Evolutionary conservation across 2,888 invertebrate genomes (phyloP).

Genomic region (Boloria euphrosyne): DNA sequence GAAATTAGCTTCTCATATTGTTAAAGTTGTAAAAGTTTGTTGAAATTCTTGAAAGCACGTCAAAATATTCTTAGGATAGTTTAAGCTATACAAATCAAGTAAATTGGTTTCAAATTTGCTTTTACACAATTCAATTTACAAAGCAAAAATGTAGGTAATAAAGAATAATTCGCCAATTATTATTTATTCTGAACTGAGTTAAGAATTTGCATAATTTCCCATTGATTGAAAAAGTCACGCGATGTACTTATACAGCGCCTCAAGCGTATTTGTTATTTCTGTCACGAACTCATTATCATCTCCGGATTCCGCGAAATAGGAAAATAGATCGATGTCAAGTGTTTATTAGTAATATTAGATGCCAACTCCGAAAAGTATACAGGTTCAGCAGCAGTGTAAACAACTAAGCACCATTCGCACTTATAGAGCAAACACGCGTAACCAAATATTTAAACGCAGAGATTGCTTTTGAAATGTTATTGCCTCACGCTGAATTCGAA

Average conservation of each 20-base stretch:
- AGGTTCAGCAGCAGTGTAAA: constrained; percentile 76
- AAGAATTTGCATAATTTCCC: constrained; percentile 31
- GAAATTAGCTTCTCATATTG: constrained; percentile 14
- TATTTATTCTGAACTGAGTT: constrained; percentile 25
- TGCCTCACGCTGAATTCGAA: constrained; percentile 51
- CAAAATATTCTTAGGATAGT: constrained; percentile 4
- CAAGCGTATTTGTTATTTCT: constrained; percentile 22
- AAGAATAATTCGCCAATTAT: constrained; percentile 23
- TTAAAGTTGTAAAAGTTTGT: constrained; percentile 2
- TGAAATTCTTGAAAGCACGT: constrained; percentile 4
- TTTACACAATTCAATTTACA: constrained; percentile 15
- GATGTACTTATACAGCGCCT: constrained; percentile 15
- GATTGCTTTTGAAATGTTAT: constrained; percentile 66
- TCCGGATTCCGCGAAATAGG: constrained; percentile 22
- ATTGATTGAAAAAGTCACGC: constrained; percentile 34
- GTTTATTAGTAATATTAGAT: constrained; percentile 72
- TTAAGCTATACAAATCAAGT: constrained; percentile 2
- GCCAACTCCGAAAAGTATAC: constrained; percentile 58
- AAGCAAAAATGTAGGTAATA: constrained; percentile 14
- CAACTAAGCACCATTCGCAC: constrained; percentile 81
- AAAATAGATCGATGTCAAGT: constrained; percentile 67
- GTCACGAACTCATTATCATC: constrained; percentile 32
- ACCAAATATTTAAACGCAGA: constrained; percentile 76
- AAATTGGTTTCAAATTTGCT: constrained; percentile 11
- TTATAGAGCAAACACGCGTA: constrained; percentile 78